Conservation (phyloP, 1,140 invertebrate genomes). For the Cepaea nemoralis region DNA sequence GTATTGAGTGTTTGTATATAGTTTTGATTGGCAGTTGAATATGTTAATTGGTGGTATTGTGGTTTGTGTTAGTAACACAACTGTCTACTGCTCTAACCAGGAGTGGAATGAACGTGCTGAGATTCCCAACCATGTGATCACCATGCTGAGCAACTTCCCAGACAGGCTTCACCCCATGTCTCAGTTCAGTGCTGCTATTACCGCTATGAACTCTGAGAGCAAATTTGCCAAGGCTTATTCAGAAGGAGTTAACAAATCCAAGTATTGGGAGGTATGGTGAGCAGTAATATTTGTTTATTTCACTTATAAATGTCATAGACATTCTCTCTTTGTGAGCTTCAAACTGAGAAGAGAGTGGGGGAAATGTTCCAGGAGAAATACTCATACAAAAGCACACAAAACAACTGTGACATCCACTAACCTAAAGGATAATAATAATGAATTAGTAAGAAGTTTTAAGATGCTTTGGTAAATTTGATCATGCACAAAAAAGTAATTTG, state of each 20-base stretch:
- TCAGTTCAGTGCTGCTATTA: slow-evolving; percentile 92
- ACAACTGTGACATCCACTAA: no score
- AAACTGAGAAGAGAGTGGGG: no score
- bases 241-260: slow-evolving; percentile 85
- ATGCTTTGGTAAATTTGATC: no score
- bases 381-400: no score
- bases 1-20: not conserved
- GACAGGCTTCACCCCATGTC: slow-evolving; percentile 94
- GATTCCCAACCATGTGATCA: slow-evolving; percentile 92
- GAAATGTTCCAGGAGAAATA: no score
- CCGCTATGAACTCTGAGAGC: slow-evolving; percentile 92
- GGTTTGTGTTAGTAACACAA: not conserved
- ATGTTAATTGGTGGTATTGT: not conserved
- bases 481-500: no score
- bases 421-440: no score
- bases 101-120: slow-evolving; percentile 92
- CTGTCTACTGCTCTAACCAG: slow-evolving; percentile 51
- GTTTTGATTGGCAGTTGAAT: not conserved
- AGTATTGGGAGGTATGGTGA: slow-evolving; percentile 86
- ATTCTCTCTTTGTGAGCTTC: no score
- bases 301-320: no score
- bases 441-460: no score
- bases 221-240: slow-evolving; percentile 93
- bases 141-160: slow-evolving; percentile 96
- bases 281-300: no score